Conservation (phyloP, 2,888 invertebrate genomes). For the Hesperia comma region DNA sequence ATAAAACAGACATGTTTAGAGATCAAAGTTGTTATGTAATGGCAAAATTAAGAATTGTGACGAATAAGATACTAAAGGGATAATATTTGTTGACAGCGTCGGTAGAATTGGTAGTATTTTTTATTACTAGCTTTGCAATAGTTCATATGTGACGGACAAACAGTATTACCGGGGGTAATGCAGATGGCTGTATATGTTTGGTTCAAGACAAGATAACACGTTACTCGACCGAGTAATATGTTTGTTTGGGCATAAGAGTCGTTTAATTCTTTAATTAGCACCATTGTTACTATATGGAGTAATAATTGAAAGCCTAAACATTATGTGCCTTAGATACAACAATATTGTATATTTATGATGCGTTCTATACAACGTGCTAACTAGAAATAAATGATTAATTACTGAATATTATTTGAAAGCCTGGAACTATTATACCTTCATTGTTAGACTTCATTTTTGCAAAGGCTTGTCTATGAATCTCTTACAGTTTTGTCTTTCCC, state of each 20-base stretch:
- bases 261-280: slow-evolving; percentile 70
- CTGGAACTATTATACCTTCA: slow-evolving; percentile 66
- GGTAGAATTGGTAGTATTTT: slow-evolving; percentile 67
- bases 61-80: slow-evolving; percentile 54
- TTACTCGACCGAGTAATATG: slow-evolving; percentile 47
- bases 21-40: slow-evolving; percentile 69
- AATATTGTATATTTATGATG: slow-evolving; percentile 85
- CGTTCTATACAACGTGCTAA: slow-evolving; percentile 84
- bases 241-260: slow-evolving; percentile 56
- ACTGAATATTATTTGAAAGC: slow-evolving; percentile 72
- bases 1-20: slow-evolving; percentile 62
- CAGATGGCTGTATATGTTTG: slow-evolving; percentile 21
- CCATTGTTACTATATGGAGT: slow-evolving; percentile 81
- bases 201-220: slow-evolving; percentile 19
- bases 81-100: slow-evolving; percentile 62
- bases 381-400: slow-evolving; percentile 76
- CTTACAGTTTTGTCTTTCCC: slow-evolving; percentile 52
- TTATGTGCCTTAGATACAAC: slow-evolving; percentile 85
- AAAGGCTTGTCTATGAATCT: slow-evolving; percentile 66
- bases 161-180: slow-evolving; percentile 41
- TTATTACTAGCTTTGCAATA: slow-evolving; percentile 73
- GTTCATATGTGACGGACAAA: slow-evolving; percentile 56
- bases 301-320: slow-evolving; percentile 84
- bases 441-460: slow-evolving; percentile 73
- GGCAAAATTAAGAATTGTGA: slow-evolving; percentile 54